Evolutionary conservation across 2,797 vertebrate genomes (phyloP).

Genomic region (Potorous gilbertii): DNA sequence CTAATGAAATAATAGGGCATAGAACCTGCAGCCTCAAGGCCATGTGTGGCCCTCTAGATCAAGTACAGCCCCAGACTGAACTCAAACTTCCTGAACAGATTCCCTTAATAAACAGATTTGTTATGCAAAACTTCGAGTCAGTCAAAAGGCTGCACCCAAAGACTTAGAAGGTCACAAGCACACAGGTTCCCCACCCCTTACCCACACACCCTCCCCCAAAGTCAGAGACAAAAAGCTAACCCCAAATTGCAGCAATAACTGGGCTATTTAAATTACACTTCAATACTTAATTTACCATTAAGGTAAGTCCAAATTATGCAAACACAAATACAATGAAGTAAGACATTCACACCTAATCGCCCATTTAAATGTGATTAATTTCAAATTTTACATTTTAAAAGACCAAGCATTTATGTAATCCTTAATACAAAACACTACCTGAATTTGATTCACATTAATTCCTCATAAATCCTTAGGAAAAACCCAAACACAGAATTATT

Average conservation of each 20-base stretch:
- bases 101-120: too few species aligned
- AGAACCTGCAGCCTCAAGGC: too few species aligned
- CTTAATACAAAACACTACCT: slow-evolving; percentile 32
- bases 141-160: too few species aligned
- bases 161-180: too few species aligned
- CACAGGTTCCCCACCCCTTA: too few species aligned
- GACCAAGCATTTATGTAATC: not conserved
- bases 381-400: not conserved
- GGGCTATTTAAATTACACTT: not conserved
- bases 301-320: not conserved
- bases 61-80: too few species aligned
- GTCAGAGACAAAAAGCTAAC: not conserved
- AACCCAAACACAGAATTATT: not conserved
- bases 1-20: not conserved
- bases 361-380: slow-evolving; percentile 17
- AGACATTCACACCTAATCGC: slow-evolving; percentile 8
- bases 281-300: not conserved
- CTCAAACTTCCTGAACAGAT: too few species aligned
- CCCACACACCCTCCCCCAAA: not conserved
- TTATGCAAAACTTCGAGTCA: too few species aligned
- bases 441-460: not conserved
- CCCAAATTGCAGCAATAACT: not conserved
- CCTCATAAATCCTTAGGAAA: slow-evolving; percentile 33
- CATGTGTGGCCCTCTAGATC: too few species aligned
- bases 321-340: slow-evolving; percentile 29